These are phyloP conservation scores for Xiphydria camelus DNA, from an alignment of 2,888 invertebrate species.

Conservation along the genomic window DNA sequence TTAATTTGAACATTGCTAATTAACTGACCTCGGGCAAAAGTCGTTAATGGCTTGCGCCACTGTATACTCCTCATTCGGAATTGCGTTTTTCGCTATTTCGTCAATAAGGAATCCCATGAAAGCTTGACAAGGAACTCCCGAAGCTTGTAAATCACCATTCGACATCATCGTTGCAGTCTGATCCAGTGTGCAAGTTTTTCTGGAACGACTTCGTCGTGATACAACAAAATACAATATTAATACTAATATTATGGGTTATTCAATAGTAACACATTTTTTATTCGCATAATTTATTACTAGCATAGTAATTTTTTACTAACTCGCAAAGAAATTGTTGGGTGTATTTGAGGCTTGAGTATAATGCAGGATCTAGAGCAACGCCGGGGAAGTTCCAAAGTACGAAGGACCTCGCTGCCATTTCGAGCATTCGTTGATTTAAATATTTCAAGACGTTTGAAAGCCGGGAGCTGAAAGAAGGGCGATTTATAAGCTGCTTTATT, in stretches of 20 bases:
- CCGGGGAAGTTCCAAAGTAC: constrained; percentile 46
- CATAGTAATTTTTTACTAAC: constrained; percentile 15
- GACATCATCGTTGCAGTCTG: constrained; percentile 30
- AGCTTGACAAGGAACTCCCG: constrained; percentile 43
- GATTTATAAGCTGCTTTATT: not conserved
- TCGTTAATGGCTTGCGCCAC: constrained; percentile 27
- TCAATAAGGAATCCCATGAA: constrained; percentile 40
- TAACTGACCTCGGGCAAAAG: constrained; percentile 40
- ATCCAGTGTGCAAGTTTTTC: constrained; percentile 22
- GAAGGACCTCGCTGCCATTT: constrained; percentile 42
- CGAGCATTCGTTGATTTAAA: constrained; percentile 31
- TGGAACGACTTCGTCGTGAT: not conserved
- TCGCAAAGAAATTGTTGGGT: constrained; percentile 28
- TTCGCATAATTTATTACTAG: too few relatives aligned
- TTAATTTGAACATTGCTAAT: too few relatives aligned
- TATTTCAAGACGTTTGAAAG: constrained; percentile 26
- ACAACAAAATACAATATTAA: not conserved
- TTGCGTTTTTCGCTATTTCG: constrained; percentile 29
- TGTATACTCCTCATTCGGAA: constrained; percentile 17
- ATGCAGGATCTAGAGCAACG: constrained; percentile 36
- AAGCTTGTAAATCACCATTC: constrained; percentile 37
- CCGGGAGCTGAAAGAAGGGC: constrained; percentile 29
- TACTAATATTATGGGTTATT: not conserved
- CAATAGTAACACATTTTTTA: too few relatives aligned
- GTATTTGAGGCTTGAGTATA: constrained; percentile 26